A percentile compares a stretch with the other conserved stretches of the same genome.
phyloP scores from a whole-genome alignment of 2,113 vertebrate species.

The Daboia siamensis region DNA sequence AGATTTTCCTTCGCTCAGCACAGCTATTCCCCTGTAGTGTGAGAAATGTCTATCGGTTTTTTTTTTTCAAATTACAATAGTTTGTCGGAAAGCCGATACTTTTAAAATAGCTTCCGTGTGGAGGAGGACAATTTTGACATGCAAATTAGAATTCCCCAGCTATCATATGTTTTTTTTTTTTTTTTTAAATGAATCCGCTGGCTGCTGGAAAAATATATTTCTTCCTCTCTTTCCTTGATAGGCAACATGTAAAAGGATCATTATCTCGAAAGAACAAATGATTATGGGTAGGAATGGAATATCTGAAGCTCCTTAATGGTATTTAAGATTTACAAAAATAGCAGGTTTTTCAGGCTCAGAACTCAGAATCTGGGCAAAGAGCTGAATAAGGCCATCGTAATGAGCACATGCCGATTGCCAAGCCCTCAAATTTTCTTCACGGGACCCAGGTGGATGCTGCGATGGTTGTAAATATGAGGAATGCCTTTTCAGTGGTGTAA shows the following conservation, averaged over 20 bases:
- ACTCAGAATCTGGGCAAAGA: background rate
- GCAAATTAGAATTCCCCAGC: constrained; percentile 14
- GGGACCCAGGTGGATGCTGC: too few relatives aligned
- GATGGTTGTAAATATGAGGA: too few relatives aligned
- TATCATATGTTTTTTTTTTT: constrained; percentile 21
- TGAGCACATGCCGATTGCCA: too few relatives aligned
- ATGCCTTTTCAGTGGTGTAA: too few relatives aligned
- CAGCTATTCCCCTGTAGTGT: background rate
- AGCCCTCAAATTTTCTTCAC: too few relatives aligned
- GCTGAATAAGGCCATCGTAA: background rate
- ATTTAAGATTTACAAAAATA: background rate
- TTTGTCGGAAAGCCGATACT: constrained; percentile 38
- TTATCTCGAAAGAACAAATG: background rate
- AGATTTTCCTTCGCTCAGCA: background rate
- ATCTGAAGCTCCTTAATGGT: background rate
- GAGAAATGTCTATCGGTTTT: constrained; percentile 12
- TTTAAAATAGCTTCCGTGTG: constrained; percentile 40
- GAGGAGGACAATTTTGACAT: constrained; percentile 17
- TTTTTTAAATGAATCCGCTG: constrained; percentile 15
- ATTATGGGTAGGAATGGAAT: constrained; percentile 6
- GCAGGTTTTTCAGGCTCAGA: background rate
- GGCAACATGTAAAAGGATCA: background rate
- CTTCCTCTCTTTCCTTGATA: background rate
- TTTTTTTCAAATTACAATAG: constrained; percentile 38
- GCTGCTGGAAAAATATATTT: background rate